Evolutionary conservation across 1,140 invertebrate genomes (phyloP).

Genomic region (Drosophila leontia): DNA sequence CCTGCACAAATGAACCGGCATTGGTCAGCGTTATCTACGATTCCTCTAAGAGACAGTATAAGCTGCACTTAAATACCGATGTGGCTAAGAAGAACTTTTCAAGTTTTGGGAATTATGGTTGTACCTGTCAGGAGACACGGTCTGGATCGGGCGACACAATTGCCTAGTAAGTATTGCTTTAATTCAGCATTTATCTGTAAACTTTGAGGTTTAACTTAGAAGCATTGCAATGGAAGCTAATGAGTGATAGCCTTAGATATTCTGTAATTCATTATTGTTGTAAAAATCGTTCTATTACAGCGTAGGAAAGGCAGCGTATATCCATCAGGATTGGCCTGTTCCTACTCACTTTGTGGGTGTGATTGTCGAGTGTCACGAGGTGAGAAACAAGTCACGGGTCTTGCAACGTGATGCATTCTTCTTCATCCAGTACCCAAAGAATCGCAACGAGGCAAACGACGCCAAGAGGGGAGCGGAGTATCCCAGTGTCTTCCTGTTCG

Average conservation of each 20-base stretch:
- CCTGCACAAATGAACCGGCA: constrained; percentile 85
- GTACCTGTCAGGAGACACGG: constrained; percentile 12
- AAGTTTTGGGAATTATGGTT: constrained; percentile 9
- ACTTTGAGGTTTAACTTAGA: neutral
- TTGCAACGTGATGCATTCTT: constrained; percentile 54
- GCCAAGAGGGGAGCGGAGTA: constrained; percentile 57
- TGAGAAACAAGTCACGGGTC: neutral
- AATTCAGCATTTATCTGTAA: neutral
- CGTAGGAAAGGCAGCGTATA: neutral
- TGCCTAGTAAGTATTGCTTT: constrained; percentile 17
- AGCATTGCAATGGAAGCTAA: neutral
- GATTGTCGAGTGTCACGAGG: constrained; percentile 31
- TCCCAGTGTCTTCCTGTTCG: constrained; percentile 41
- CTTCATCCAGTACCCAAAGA: constrained; percentile 40
- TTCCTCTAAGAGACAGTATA: constrained; percentile 39
- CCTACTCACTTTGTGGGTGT: constrained; percentile 26
- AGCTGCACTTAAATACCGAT: constrained; percentile 53
- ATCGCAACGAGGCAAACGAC: constrained; percentile 25
- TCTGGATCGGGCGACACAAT: neutral
- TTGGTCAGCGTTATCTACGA: constrained; percentile 85
- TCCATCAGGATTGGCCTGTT: constrained; percentile 23
- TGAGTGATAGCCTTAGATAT: no score
- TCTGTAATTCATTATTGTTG: no score
- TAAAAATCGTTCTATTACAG: constrained; percentile 6
- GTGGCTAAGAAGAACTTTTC: constrained; percentile 58